Conservation (phyloP, 2,113 vertebrate species). For the Gracilinanus agilis region DNA sequence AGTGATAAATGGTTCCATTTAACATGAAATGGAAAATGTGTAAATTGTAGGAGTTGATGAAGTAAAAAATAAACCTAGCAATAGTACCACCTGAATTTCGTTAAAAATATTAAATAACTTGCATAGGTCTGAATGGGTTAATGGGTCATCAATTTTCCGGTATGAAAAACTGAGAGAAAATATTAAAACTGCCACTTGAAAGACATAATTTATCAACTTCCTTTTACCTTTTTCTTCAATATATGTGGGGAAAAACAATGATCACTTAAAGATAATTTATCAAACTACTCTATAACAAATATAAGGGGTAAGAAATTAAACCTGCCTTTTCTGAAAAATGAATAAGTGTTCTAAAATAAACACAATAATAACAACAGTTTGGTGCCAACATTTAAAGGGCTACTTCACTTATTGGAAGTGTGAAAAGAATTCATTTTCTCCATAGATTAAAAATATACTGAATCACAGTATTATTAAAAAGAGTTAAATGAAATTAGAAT, state of each 20-base stretch:
- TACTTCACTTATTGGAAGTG: neutral
- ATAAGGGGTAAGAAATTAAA: slow-evolving; percentile 33
- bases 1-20: neutral
- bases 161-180: slow-evolving; percentile 53
- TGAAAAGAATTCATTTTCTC: slow-evolving; percentile 48
- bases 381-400: slow-evolving; percentile 31
- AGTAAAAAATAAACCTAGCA: neutral
- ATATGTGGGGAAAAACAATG: neutral
- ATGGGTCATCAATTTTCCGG: neutral
- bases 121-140: neutral
- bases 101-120: slow-evolving; percentile 7
- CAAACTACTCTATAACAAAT: neutral
- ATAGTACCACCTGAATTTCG: neutral
- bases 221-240: slow-evolving; percentile 47
- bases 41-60: neutral
- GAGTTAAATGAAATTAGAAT: slow-evolving; percentile 31
- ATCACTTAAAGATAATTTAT: slow-evolving; percentile 8
- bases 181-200: neutral
- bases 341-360: neutral
- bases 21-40: neutral
- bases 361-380: neutral
- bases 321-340: slow-evolving; percentile 43
- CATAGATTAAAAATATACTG: neutral
- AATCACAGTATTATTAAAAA: slow-evolving; percentile 16
- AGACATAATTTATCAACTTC: neutral